Evolutionary conservation across 2,113 vertebrate genomes (phyloP), one percentile per base, ranked within the genome.

Genomic region (Morone chrysops): DNA sequence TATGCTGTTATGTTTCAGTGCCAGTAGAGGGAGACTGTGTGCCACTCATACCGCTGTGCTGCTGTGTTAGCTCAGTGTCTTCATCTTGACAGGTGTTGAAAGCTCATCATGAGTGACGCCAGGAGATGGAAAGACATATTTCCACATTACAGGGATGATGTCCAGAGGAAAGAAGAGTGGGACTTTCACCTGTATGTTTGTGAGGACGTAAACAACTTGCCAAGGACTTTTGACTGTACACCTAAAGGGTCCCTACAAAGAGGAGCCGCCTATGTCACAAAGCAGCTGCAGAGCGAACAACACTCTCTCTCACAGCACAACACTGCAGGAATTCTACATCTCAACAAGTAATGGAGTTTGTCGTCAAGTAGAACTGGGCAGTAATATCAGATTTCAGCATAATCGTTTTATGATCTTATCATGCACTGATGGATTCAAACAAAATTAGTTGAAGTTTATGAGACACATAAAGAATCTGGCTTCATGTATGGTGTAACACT

Each of bases 21-120:
- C 87, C 92, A 90, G 70, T 66, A 92, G 91, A 80, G 91, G 93
- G 93, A 70, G 90, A 73, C 81, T 5, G 57, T 45, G 82, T 61
- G 63, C 61, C 84, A 41, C 57, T 50, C 62, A 90, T 45, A 9
- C 10, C 60, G 76, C 78, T 4, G 3, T 22, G 41, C 53, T 22
- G 43, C 47, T 70, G 73, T 4, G 1, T 77, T 10, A 14, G 14
- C 31, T 59, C 62, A 41, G 45, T 47, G 5, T 41, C 59, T 51
- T 85, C 11, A 53, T 68, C 47, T 54, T 57, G 67, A 81, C 71
- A 84, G 66, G 71, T 79, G 80, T 31, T 83, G 83, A 89, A 83
- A 90, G 81, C 51, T 83, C 68, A 45, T 82, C 82, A 78, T 8
- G 25, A 78, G 53, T 43, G 69, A 80, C 1, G 70, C 56, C 67